phyloP scores from a whole-genome alignment of 2,113 vertebrate species.

The Meleagris gallopavo region DNA sequence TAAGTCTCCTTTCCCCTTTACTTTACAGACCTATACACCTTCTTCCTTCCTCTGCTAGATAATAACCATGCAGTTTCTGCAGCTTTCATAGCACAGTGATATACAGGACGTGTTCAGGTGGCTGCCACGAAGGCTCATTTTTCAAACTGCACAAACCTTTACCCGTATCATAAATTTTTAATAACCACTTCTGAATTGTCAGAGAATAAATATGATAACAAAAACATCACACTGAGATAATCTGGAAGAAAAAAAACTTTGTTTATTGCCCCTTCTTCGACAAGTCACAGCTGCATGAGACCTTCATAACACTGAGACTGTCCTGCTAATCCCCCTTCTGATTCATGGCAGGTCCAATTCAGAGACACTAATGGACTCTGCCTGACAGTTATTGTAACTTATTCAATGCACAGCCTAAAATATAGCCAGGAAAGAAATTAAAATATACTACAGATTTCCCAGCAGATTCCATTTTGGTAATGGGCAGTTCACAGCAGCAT shows the following conservation, averaged over 20 bases:
- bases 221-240: conserved; percentile 57
- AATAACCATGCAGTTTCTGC: neutral
- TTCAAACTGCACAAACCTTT: conserved; percentile 64
- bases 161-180: conserved; percentile 64
- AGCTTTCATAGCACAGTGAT: neutral
- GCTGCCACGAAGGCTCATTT: conserved; percentile 26
- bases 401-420: conserved; percentile 62
- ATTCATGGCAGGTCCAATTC: conserved; percentile 40
- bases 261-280: conserved; percentile 66
- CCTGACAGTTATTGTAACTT: conserved; percentile 58
- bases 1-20: neutral
- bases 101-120: conserved; percentile 19
- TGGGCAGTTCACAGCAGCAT: neutral
- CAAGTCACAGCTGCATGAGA: conserved; percentile 25
- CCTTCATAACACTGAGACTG: neutral
- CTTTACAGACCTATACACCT: neutral
- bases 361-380: conserved; percentile 51
- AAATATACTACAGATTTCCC: conserved; percentile 39
- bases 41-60: neutral
- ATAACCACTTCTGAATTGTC: conserved; percentile 60
- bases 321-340: conserved; percentile 36
- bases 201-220: conserved; percentile 60
- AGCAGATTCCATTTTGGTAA: conserved; percentile 17
- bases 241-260: conserved; percentile 48
- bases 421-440: conserved; percentile 1